Percentiles rank a stretch among this genome's conserved stretches.
phyloP scores from a whole-genome alignment of 1,140 invertebrate genomes.

The Nasonia longicornis region DNA sequence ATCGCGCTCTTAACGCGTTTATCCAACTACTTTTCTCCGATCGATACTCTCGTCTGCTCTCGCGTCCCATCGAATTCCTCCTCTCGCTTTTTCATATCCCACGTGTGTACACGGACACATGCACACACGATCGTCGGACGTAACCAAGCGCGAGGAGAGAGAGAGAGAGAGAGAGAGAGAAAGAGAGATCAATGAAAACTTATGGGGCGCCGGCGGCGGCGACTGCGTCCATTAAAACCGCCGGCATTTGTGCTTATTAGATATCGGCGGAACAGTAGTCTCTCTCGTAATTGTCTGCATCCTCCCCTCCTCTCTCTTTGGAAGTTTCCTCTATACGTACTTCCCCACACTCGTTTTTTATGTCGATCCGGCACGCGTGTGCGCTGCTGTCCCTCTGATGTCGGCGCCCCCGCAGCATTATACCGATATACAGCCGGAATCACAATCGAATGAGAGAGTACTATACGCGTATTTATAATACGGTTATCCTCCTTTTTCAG shows the following conservation, averaged over 20 bases:
- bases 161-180: background rate
- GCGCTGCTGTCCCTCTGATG: background rate
- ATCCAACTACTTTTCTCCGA: background rate
- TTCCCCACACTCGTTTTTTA: background rate
- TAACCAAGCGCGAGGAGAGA: background rate
- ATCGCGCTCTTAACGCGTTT: slow-evolving; percentile 15
- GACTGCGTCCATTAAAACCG: slow-evolving; percentile 1
- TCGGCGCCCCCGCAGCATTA: background rate
- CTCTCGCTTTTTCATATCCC: background rate
- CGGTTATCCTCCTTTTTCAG: slow-evolving; percentile 23
- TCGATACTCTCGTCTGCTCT: background rate
- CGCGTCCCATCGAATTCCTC: background rate
- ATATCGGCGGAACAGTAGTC: background rate
- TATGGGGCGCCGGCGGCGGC: slow-evolving; percentile 18
- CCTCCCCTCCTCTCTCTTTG: background rate
- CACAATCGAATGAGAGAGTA: slow-evolving; percentile 15
- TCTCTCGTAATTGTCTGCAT: slow-evolving; percentile 1
- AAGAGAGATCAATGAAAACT: slow-evolving; percentile 34
- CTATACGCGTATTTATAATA: background rate
- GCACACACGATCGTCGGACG: background rate
- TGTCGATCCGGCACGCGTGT: slow-evolving; percentile 26
- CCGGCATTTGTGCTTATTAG: slow-evolving; percentile 22
- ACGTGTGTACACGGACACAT: background rate
- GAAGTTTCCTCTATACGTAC: background rate
- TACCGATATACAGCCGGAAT: background rate